Evolutionary conservation across 2,888 invertebrate species (phyloP), one percentile per base, ranked within the genome.

Genomic region (Geotrupes spiniger): DNA sequence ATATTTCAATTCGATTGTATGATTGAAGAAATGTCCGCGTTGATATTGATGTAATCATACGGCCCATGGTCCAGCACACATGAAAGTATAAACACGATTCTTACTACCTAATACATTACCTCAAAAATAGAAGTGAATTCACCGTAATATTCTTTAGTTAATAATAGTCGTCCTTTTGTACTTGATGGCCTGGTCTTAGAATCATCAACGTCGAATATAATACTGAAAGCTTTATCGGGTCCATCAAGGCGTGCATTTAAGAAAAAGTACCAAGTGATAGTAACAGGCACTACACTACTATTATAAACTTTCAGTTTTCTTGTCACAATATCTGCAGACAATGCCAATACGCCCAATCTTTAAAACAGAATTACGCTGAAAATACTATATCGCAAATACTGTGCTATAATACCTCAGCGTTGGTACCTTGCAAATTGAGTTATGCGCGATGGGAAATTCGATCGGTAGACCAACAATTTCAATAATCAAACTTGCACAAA

Each of bases 391-490:
- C 2, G 3, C 15, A 9, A 1, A 2, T 4, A 33, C 10, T n/a
- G 1, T 31, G 8, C 10, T 31, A 3, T 21, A 6, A 15, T 51
- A 71, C 70, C 70, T 63, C 36, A 72, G 46, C 9, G 64, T 63
- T 2, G 70, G 66, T 46, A 56, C 52, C 28, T 60, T 56, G 6
- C 59, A 54, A 14, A 61, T 53, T 5, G 64, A 60, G 48, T 68
- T 68, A 33, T 59, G 51, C 6, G 65, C 63, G 25, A 74, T 63
- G 2, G 75, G 74, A 54, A 73, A 68, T 42, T 63, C 64, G 21
- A 76, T 47, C 1, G 76, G 75, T 9, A 58, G 52, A 15, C 72
- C 71, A 17, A 67, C 55, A 2, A 74, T 67, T 53, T 73, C 68
- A 2, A 74, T 57, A 6, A 71, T 52, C 15, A 74, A 33, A 27